Evolutionary conservation across 2,888 invertebrate species (phyloP).

Genomic region (Harpalus rubripes): DNA sequence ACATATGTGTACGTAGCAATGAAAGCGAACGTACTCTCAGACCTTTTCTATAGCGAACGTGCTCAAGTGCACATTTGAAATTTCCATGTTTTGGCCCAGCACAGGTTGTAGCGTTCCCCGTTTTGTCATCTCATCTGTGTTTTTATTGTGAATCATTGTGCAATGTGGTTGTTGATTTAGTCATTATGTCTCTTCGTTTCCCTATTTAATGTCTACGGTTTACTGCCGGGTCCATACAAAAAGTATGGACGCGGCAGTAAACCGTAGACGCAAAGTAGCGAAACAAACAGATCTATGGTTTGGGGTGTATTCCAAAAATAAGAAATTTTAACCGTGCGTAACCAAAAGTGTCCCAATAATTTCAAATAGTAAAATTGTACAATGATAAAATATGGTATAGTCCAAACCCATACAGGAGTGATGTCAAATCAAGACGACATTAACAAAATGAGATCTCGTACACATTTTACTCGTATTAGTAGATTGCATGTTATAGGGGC

Average conservation of each 20-base stretch:
- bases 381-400: too few relatives aligned
- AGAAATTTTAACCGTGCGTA: not conserved
- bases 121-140: constrained; percentile 55
- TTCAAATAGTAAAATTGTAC: too few relatives aligned
- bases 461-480: too few relatives aligned
- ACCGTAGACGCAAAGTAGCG: too few relatives aligned
- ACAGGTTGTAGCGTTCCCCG: constrained; percentile 38
- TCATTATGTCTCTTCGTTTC: not conserved
- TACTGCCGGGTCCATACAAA: too few relatives aligned
- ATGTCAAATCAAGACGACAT: too few relatives aligned
- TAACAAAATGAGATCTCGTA: too few relatives aligned
- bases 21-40: constrained; percentile 11
- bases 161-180: constrained; percentile 53
- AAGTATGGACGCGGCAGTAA: too few relatives aligned
- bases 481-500: too few relatives aligned
- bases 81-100: constrained; percentile 2
- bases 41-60: constrained; percentile 12
- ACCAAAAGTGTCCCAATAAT: too few relatives aligned
- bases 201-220: not conserved
- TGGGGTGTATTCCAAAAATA: not conserved
- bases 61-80: constrained; percentile 8
- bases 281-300: too few relatives aligned
- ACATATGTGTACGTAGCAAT: not conserved
- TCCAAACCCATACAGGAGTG: too few relatives aligned
- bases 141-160: constrained; percentile 64